Evolutionary conservation across 2,797 vertebrate genomes (phyloP), one percentile per base, ranked within the genome.

Genomic region (Sus cebifrons): DNA sequence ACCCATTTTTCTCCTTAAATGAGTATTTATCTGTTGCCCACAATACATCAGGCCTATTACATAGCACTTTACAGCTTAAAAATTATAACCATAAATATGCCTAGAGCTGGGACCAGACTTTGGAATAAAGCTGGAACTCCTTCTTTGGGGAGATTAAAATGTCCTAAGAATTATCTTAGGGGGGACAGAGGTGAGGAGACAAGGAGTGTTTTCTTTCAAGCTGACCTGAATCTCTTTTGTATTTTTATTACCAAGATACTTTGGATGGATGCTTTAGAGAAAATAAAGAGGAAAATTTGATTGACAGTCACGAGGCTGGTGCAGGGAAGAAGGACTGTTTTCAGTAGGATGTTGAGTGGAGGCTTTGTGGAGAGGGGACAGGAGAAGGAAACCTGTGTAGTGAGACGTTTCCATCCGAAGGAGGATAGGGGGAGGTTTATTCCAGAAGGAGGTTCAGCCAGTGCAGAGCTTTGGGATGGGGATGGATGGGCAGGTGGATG

Each of bases 401-500:
- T 58, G 95, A 49, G 56, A 62, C 2, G 18, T 36, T 20, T 49
- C 49, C 5, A 5, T 62, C 62, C 6, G 0, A 5, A 60, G 27
- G 3, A 44, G 20, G 36, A 36, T 7, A 9, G 2, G 20, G 12
- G 36, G 13, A 70, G 25, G 65, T 16, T 1, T 1, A 0, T 52
- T 15, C 62, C 18, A 10, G 20, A 32, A 3, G 8, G 23, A 27
- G n/a, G 36, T 20, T 12, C 18, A 60, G 71, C 27, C 44, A 23
- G 8, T 1, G 12, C 81, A 56, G 62, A 93, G 85, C 2, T 25
- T 67, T 49, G 56, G 29, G 15, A 49, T 29, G 29, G 44, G 32
- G 52, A 9, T 2, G 0, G 36, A 32, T 1, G 7, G 36, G 11
- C 7, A 49, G 44, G 44, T 0, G 17, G 17, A 29, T 32, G 6